Percentiles rank a stretch among this genome's conserved stretches.
These are phyloP conservation scores for Lanistes nyassanus DNA, from an alignment of 1,140 invertebrate species.

Conservation along the genomic window DNA sequence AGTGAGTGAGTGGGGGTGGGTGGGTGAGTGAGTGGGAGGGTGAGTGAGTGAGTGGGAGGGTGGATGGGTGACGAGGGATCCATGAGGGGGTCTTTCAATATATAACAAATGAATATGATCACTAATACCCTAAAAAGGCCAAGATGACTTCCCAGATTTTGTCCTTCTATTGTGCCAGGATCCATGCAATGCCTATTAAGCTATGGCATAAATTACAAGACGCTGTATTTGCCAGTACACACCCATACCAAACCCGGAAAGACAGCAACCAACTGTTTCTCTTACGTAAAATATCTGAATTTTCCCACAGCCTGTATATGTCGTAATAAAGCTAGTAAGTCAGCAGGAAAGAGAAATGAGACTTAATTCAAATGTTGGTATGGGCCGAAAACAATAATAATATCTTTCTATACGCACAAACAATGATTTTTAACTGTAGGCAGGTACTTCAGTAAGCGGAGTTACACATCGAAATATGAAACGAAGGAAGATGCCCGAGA, in stretches of 20 bases:
- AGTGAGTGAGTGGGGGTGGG: constrained; percentile 1
- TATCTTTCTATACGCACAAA: not conserved
- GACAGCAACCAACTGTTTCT: no score
- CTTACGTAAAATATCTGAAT: no score
- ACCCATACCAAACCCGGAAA: not conserved
- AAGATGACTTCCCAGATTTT: no score
- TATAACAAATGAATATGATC: no score
- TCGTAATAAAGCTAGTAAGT: not conserved
- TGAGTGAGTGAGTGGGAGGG: not conserved
- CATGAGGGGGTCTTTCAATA: no score
- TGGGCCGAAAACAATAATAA: not conserved
- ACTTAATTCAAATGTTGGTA: not conserved
- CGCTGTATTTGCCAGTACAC: not conserved
- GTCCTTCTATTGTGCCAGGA: no score
- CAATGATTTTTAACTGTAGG: not conserved
- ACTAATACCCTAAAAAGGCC: no score
- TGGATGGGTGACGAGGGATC: not conserved
- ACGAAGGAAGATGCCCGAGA: not conserved
- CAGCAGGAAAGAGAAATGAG: not conserved
- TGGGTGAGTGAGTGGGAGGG: not conserved
- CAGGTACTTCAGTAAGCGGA: not conserved
- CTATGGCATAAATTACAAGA: not conserved
- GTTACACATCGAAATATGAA: not conserved
- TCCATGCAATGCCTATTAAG: not conserved
- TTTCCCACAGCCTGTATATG: not conserved